A percentile compares a stretch with the other conserved stretches of the same genome.
Evolutionary conservation across 2,888 invertebrate species (phyloP).

Genomic region (Ormyrus thymus): DNA sequence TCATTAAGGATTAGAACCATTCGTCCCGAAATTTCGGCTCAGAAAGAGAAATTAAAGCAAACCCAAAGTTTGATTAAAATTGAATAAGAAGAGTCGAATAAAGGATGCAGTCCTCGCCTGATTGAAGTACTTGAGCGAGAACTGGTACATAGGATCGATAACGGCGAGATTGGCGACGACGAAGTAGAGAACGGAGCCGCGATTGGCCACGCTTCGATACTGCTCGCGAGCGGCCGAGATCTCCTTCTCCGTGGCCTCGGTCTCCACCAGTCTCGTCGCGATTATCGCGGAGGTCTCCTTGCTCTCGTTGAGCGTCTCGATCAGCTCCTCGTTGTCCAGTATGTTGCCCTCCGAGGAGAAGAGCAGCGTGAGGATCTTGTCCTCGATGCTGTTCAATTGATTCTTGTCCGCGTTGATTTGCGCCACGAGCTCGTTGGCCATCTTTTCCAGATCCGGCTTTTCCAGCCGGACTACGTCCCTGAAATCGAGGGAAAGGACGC

Average conservation of each 20-base stretch:
- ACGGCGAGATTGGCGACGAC: conserved; percentile 91
- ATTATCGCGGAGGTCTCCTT: conserved; percentile 95
- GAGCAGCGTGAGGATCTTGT: conserved; percentile 89
- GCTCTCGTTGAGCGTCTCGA: conserved; percentile 92
- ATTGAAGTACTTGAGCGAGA: conserved; percentile 92
- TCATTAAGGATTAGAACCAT: too few species aligned
- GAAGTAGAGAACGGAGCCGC: conserved; percentile 93
- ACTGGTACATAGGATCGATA: conserved; percentile 98
- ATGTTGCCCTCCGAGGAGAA: conserved; percentile 92
- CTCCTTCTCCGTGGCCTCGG: conserved; percentile 90
- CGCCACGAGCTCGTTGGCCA: conserved; percentile 88
- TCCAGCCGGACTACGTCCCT: conserved; percentile 94
- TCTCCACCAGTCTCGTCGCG: conserved; percentile 89
- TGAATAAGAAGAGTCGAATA: not conserved
- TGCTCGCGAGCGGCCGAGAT: conserved; percentile 91
- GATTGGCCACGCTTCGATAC: conserved; percentile 89
- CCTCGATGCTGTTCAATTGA: conserved; percentile 89
- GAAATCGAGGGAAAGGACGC: not conserved
- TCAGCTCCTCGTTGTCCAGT: conserved; percentile 94
- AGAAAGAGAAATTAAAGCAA: too few species aligned
- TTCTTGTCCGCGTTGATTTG: conserved; percentile 91
- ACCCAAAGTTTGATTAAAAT: not conserved
- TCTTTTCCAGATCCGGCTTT: conserved; percentile 89
- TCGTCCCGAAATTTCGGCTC: too few species aligned
- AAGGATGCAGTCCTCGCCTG: conserved; percentile 73